Evolutionary conservation across 1,140 invertebrate genomes (phyloP).

Genomic region (Calosoma granatense): DNA sequence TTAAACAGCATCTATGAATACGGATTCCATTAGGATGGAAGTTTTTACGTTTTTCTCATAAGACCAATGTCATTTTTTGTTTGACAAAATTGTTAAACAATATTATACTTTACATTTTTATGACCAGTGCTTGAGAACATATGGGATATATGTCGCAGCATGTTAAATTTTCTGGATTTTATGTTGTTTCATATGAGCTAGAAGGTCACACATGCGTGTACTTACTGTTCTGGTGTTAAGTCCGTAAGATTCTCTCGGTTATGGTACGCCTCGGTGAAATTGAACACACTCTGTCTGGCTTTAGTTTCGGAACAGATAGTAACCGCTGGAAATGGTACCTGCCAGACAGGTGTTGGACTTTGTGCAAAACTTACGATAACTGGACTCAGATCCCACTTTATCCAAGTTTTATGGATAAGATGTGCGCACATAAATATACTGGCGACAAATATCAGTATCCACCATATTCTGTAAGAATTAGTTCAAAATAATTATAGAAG

Average conservation of each 20-base stretch:
- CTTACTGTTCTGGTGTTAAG: slow-evolving; percentile 43
- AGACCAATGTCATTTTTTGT: too few relatives aligned
- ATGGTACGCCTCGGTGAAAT: slow-evolving; percentile 33
- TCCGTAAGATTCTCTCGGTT: slow-evolving; percentile 24
- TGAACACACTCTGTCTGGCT: slow-evolving; percentile 28
- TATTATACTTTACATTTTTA: too few relatives aligned
- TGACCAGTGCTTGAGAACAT: too few relatives aligned
- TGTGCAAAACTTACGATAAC: slow-evolving; percentile 48
- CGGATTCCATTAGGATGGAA: too few relatives aligned
- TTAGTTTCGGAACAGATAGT: slow-evolving; percentile 44
- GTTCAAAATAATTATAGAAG: background rate
- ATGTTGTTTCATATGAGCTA: background rate
- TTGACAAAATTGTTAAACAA: too few relatives aligned
- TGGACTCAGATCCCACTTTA: slow-evolving; percentile 44
- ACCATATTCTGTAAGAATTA: slow-evolving; percentile 31
- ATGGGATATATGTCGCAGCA: too few relatives aligned
- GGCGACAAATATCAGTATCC: slow-evolving; percentile 37
- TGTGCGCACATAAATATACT: slow-evolving; percentile 38
- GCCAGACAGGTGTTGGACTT: slow-evolving; percentile 42
- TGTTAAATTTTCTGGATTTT: slow-evolving; percentile 1
- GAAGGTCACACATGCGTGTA: slow-evolving; percentile 13
- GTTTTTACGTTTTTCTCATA: too few relatives aligned
- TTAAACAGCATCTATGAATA: too few relatives aligned
- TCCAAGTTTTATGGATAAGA: slow-evolving; percentile 41
- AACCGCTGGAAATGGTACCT: slow-evolving; percentile 45